Percentiles rank a stretch among this genome's conserved stretches.
Conservation (phyloP, 2,797 vertebrate species). For the Yasuhikotakia modesta region DNA sequence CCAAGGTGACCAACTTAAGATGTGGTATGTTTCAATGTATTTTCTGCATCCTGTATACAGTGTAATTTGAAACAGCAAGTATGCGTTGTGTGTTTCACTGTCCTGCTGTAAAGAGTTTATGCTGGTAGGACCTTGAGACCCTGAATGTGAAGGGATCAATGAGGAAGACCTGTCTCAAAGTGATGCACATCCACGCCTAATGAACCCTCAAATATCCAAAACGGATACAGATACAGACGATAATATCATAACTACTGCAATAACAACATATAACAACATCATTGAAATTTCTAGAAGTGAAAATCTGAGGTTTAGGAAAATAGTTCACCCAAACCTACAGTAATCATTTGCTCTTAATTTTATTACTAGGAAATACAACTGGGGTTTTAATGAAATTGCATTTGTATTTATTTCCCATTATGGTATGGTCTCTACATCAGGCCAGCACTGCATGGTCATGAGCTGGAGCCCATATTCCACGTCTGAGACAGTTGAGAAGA, state of each 20-base stretch:
- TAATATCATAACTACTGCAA: neutral
- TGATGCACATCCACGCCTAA: constrained; percentile 49
- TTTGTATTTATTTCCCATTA: neutral
- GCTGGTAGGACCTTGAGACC: constrained; percentile 2
- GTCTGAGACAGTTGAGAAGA: constrained; percentile 28
- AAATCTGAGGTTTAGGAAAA: neutral
- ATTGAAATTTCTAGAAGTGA: neutral
- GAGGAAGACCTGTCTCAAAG: constrained; percentile 35
- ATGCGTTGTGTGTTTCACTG: constrained; percentile 45
- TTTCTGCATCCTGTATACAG: constrained; percentile 8
- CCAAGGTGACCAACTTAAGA: constrained; percentile 11
- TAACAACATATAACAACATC: too few relatives aligned
- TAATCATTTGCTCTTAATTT: neutral
- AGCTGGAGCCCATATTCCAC: neutral
- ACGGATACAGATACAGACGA: constrained; percentile 23
- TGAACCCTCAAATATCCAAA: constrained; percentile 6
- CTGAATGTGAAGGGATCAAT: constrained; percentile 31
- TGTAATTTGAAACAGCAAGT: constrained; percentile 30
- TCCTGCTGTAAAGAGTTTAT: constrained; percentile 13
- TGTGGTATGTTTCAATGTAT: constrained; percentile 22
- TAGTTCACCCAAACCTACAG: too few relatives aligned
- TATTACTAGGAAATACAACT: neutral
- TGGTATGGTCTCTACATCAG: neutral
- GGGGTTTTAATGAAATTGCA: neutral
- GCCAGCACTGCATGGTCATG: neutral